Evolutionary conservation across 2,888 invertebrate species (phyloP).

Genomic region (Bugula neritina): DNA sequence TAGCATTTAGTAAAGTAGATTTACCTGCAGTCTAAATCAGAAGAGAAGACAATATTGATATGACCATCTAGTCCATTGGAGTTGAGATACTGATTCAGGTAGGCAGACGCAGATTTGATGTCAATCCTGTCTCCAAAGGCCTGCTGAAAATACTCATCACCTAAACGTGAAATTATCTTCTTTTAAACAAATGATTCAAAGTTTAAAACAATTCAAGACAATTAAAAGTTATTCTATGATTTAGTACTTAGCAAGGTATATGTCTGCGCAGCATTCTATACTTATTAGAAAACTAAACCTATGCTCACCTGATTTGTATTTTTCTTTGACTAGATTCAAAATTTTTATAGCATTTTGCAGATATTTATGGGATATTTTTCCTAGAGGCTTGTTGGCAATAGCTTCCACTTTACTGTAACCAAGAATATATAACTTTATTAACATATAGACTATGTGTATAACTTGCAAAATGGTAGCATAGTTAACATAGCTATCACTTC

Average conservation of each 20-base stretch:
- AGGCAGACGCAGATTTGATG: constrained; percentile 40
- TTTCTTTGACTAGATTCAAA: constrained; percentile 37
- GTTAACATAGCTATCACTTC: no score
- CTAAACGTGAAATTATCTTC: constrained; percentile 31
- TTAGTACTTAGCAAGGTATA: no score
- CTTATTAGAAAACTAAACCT: no score
- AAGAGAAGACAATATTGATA: constrained; percentile 46
- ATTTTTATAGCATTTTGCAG: constrained; percentile 43
- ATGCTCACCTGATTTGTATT: constrained; percentile 20
- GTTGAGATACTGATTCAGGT: constrained; percentile 42
- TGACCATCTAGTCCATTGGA: constrained; percentile 44
- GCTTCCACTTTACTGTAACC: not conserved
- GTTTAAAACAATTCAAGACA: no score
- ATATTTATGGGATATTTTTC: constrained; percentile 43
- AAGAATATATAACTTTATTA: not conserved
- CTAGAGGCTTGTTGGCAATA: constrained; percentile 36
- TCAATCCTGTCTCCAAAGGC: constrained; percentile 41
- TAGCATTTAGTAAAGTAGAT: no score
- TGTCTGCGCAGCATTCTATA: no score
- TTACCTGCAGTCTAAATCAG: constrained; percentile 46
- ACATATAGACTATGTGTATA: no score
- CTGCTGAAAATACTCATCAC: constrained; percentile 38
- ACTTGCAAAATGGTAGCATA: no score
- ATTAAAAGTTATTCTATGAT: no score
- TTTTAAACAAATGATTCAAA: no score